Evolutionary conservation across 2,113 vertebrate species (phyloP).

Genomic region (Lampris incognitus): DNA sequence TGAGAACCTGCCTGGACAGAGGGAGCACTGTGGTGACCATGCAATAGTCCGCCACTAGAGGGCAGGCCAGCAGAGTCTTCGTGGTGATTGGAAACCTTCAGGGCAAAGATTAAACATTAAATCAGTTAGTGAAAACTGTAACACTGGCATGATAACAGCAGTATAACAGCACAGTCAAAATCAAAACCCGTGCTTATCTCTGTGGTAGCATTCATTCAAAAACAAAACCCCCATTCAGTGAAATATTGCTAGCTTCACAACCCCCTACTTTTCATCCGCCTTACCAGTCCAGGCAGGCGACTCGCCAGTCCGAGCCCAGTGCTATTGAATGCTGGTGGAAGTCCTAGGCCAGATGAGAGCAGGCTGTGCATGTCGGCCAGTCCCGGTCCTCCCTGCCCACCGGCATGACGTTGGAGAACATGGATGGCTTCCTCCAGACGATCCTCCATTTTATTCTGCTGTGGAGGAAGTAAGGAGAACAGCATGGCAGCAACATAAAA

Average conservation of each 20-base stretch:
- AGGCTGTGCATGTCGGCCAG: slow-evolving; percentile 88
- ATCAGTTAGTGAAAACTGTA: slow-evolving; percentile 5
- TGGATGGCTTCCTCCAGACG: slow-evolving; percentile 96
- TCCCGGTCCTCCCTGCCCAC: slow-evolving; percentile 83
- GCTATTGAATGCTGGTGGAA: slow-evolving; percentile 83
- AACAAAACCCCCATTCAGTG: neutral
- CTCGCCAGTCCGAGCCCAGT: slow-evolving; percentile 82
- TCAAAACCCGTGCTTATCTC: neutral
- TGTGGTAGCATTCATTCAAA: neutral
- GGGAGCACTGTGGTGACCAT: slow-evolving; percentile 83
- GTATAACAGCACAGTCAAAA: neutral
- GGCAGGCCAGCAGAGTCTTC: slow-evolving; percentile 86
- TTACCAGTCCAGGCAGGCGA: slow-evolving; percentile 87
- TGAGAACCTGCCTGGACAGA: slow-evolving; percentile 85
- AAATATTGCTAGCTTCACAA: neutral
- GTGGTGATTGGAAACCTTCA: slow-evolving; percentile 81
- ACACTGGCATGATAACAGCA: neutral
- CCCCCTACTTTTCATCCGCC: slow-evolving; percentile 27
- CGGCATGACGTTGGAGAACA: slow-evolving; percentile 92
- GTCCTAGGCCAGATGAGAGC: slow-evolving; percentile 76
- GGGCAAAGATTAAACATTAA: slow-evolving; percentile 18
- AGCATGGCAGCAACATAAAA: neutral
- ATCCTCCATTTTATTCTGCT: slow-evolving; percentile 95
- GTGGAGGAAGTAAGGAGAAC: slow-evolving; percentile 8
- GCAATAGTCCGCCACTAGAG: slow-evolving; percentile 83